A percentile compares a stretch with the other conserved stretches of the same genome.
Conservation (phyloP, 2,797 vertebrate species). For the Sebastiscus tertius region DNA sequence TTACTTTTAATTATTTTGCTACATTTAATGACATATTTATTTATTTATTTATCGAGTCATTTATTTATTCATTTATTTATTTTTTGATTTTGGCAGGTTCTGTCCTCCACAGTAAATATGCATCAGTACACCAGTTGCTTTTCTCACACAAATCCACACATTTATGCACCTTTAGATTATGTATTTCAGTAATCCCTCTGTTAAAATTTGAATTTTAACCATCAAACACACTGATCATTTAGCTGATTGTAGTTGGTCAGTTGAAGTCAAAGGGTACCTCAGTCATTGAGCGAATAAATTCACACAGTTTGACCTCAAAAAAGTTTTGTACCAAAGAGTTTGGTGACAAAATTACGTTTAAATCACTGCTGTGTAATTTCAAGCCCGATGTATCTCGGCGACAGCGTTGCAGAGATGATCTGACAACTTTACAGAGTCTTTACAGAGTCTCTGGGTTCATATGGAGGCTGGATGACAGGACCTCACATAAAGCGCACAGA, state of each 20-base stretch:
- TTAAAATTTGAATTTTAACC: background rate
- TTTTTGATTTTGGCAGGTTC: too few relatives aligned
- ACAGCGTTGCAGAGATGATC: conserved; percentile 6
- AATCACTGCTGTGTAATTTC: background rate
- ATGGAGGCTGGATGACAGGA: conserved; percentile 32
- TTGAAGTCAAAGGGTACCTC: background rate
- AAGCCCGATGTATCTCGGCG: background rate
- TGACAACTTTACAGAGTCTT: conserved; percentile 20
- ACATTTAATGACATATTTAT: too few relatives aligned
- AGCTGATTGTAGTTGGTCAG: background rate
- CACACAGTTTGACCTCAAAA: background rate
- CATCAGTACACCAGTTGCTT: background rate
- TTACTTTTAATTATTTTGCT: too few relatives aligned
- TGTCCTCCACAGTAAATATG: background rate
- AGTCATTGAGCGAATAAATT: background rate
- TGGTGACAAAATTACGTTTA: background rate
- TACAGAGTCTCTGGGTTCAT: background rate
- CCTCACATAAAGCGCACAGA: conserved; percentile 29
- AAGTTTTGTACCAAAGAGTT: background rate
- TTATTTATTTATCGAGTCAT: too few relatives aligned
- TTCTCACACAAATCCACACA: background rate
- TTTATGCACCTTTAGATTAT: background rate
- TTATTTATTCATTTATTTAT: too few relatives aligned
- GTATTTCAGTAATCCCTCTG: background rate
- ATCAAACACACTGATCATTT: background rate